Base-by-base conservation (phyloP, 2,113 vertebrate genomes). In the Morone chrysops region DNA sequence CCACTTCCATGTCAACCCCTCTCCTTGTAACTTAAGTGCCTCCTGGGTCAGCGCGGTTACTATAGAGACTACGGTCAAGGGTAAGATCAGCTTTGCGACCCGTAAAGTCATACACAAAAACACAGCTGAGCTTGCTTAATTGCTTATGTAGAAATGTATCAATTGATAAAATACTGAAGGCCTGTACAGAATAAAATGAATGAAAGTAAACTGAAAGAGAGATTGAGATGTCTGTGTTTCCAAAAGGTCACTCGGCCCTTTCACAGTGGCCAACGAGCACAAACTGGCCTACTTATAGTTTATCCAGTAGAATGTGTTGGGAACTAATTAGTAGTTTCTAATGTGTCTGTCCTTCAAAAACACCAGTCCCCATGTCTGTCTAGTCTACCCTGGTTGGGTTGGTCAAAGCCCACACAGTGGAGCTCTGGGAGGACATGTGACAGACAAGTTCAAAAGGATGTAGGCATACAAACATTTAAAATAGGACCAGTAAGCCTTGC, bases 41-140 rank as follows among this genome's bases (percentile, higher is more conserved):
- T 88, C 78, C 72, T 61, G 71, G 86, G 87, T 93, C 87, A 87
- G 48, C n/a, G 81, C 70, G 72, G 83, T 87, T 91, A 71, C 82
- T 48, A 89, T 87, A 65, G 91, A 81, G 80, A 93, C 81, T 12
- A 74, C 10, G 53, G 78, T 72, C 40, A 75, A 75, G 77, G 50
- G 60, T 60, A 82, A 56, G 76, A 74, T 45, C 43, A 25, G 10
- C 62, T 71, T 40, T 75, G 4, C 11, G 22, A 61, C 70, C 83
- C 70, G 43, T 11, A 12, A 47, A 76, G 57, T 84, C 66, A 74
- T 25, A 73, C 36, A 80, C 68, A 68, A 75, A 70, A 70, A 51
- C 65, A 72, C 48, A 77, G 65, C 70, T 41, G 71, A 84, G 56
- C 45, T 70, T 38, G 31, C 14, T 59, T 13, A 74, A 75, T 60